Conservation (phyloP, 2,113 vertebrate genomes). For the Crypturellus undulatus region DNA sequence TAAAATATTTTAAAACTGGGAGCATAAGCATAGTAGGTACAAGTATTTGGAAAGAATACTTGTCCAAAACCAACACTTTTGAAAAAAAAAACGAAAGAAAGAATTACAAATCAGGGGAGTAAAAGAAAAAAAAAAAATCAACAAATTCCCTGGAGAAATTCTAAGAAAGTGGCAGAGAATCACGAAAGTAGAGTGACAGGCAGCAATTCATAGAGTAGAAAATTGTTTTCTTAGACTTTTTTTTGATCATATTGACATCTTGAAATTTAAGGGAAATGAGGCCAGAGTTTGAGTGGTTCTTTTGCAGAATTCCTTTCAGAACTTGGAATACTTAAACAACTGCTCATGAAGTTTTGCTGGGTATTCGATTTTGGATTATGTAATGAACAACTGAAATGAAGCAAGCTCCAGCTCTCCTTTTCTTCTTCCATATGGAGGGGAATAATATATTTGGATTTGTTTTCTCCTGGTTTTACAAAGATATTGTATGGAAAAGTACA, state of each 20-base stretch:
- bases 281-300: not conserved
- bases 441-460: not conserved
- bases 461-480: not conserved
- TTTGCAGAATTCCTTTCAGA: not conserved
- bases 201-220: not conserved
- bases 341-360: not conserved
- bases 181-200: not conserved
- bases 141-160: not conserved
- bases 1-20: not conserved
- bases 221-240: not conserved
- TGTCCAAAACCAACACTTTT: not conserved
- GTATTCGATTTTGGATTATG: not conserved
- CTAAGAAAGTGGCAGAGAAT: not conserved
- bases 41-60: not conserved
- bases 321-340: not conserved
- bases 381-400: not conserved
- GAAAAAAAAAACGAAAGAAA: not conserved
- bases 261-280: not conserved
- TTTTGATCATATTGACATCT: too few species aligned
- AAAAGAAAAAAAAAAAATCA: not conserved
- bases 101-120: not conserved
- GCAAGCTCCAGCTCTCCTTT: rapidly evolving
- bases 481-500: not conserved
- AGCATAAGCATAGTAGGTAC: not conserved
- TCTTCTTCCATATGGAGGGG: not conserved